These are phyloP conservation scores for Plagiodera versicolora DNA, from an alignment of 2,888 invertebrate species.

Conservation along the genomic window DNA sequence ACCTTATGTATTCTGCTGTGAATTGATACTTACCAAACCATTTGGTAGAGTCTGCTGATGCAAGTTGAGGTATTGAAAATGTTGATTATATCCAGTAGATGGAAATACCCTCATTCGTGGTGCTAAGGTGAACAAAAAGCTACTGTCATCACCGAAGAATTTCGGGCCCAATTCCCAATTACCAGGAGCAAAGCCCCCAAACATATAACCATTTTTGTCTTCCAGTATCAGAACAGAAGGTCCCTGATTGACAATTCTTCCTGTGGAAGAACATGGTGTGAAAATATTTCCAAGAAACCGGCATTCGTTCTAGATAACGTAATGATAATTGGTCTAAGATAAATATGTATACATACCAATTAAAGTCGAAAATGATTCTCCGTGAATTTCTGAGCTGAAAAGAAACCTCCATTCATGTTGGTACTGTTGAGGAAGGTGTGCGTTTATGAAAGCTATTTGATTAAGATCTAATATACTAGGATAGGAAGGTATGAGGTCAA, in stretches of 20 bases:
- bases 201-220: constrained; percentile 78
- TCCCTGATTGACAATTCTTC: constrained; percentile 77
- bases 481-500: constrained; percentile 75
- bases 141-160: constrained; percentile 73
- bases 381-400: constrained; percentile 84
- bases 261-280: constrained; percentile 45
- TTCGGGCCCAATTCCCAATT: constrained; percentile 77
- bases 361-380: constrained; percentile 87
- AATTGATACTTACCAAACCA: constrained; percentile 68
- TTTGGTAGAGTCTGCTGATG: constrained; percentile 94
- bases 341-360: constrained; percentile 57
- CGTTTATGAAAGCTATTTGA: constrained; percentile 79
- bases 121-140: constrained; percentile 82
- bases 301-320: too few species aligned
- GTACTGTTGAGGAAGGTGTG: constrained; percentile 72
- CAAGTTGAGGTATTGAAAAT: constrained; percentile 90
- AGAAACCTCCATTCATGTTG: constrained; percentile 84
- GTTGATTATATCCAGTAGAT: constrained; percentile 81
- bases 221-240: constrained; percentile 83
- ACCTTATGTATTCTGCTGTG: background rate
- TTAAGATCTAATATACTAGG: constrained; percentile 75
- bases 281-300: too few species aligned
- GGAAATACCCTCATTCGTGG: constrained; percentile 80
- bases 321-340: too few species aligned
- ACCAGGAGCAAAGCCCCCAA: constrained; percentile 86